A percentile compares a stretch with the other conserved stretches of the same genome.
phyloP scores from a whole-genome alignment of 2,888 invertebrate species.

The Endotricha flammealis region DNA sequence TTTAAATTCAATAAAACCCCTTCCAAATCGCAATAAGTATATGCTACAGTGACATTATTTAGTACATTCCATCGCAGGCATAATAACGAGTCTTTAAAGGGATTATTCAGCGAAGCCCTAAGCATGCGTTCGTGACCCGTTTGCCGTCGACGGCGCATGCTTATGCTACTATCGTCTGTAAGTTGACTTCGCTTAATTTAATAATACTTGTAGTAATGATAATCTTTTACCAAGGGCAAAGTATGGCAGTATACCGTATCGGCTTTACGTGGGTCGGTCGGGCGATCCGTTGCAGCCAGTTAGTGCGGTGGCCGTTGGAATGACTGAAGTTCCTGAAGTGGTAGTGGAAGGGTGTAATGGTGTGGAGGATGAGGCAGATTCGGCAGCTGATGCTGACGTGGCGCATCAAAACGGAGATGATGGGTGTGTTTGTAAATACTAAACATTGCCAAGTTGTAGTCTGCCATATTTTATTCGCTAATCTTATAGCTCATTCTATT shows the following conservation, averaged over 20 bases:
- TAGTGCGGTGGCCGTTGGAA: slow-evolving; percentile 35
- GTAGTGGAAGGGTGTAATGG: slow-evolving; percentile 65
- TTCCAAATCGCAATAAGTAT: too few relatives aligned
- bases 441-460: neutral
- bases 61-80: too few relatives aligned
- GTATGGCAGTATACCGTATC: slow-evolving; percentile 57
- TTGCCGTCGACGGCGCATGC: slow-evolving; percentile 66
- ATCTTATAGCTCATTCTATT: too few relatives aligned
- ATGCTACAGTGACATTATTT: too few relatives aligned
- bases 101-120: slow-evolving; percentile 71
- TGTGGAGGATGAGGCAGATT: slow-evolving; percentile 43
- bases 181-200: slow-evolving; percentile 74
- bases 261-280: slow-evolving; percentile 48
- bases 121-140: slow-evolving; percentile 72
- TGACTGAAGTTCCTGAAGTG: slow-evolving; percentile 63
- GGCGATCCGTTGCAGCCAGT: slow-evolving; percentile 32
- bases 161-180: slow-evolving; percentile 58
- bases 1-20: too few relatives aligned
- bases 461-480: too few relatives aligned
- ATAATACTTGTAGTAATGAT: slow-evolving; percentile 70
- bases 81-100: slow-evolving; percentile 64
- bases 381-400: slow-evolving; percentile 31
- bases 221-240: slow-evolving; percentile 73
- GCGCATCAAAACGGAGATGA: slow-evolving; percentile 50
- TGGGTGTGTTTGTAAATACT: slow-evolving; percentile 40